Evolutionary conservation across 2,113 vertebrate species (phyloP).

Genomic region (Albula goreensis): DNA sequence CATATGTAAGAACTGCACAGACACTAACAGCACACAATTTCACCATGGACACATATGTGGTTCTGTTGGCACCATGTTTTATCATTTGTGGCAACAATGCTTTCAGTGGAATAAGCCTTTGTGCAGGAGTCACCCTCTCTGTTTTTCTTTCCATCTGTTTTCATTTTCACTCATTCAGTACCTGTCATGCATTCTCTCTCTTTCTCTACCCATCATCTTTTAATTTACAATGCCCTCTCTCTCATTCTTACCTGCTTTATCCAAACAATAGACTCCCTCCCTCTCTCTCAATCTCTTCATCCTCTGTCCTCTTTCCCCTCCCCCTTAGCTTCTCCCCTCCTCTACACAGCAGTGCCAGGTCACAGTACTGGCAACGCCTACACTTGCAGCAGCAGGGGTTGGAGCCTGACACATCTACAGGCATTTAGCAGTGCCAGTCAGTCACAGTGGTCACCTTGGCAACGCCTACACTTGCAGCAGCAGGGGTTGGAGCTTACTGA

Average conservation of each 20-base stretch:
- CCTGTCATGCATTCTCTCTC: no score
- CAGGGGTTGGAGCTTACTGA: conserved; percentile 77
- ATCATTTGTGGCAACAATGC: no score
- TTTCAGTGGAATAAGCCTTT: no score
- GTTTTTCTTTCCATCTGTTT: no score
- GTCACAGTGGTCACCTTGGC: background rate
- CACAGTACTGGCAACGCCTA: background rate
- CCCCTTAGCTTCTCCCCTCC: conserved; percentile 59
- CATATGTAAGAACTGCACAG: conserved; percentile 59
- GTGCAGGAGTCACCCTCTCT: no score
- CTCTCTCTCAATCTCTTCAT: background rate
- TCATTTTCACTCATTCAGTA: no score
- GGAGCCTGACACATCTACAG: conserved; percentile 79
- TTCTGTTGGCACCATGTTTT: no score
- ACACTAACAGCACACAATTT: background rate
- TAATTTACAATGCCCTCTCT: no score
- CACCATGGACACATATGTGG: no score
- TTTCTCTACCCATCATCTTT: no score
- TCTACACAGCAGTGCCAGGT: conserved; percentile 45
- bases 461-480: conserved; percentile 42
- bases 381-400: conserved; percentile 62
- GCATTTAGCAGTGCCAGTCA: conserved; percentile 36
- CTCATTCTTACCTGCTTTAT: no score
- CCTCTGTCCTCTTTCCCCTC: no score
- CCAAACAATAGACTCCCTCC: background rate